A percentile compares a stretch with the other conserved stretches of the same genome.
phyloP scores from a whole-genome alignment of 2,888 invertebrate species.

The Microchrysa polita region DNA sequence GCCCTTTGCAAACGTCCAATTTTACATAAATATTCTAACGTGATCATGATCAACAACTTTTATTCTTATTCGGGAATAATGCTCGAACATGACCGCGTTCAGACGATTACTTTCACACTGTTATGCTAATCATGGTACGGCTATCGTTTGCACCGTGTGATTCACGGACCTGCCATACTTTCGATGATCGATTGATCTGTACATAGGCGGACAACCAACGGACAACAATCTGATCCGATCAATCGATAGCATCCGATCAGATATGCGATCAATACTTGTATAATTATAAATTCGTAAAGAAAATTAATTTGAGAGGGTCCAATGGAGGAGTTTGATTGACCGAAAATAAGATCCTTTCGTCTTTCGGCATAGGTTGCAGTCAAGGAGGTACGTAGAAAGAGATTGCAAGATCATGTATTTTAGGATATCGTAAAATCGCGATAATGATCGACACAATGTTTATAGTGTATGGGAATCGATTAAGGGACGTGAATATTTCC shows the following conservation, averaged over 20 bases:
- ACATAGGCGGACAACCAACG: neutral
- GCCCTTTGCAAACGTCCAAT: neutral
- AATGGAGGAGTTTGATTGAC: too few species aligned
- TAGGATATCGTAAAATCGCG: too few species aligned
- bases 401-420: too few species aligned
- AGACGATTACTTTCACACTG: constrained; percentile 16
- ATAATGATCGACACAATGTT: too few species aligned
- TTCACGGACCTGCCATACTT: constrained; percentile 4
- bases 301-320: constrained; percentile 16
- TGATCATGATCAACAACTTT: too few species aligned
- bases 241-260: constrained; percentile 4
- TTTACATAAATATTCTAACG: neutral
- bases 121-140: constrained; percentile 30
- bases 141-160: constrained; percentile 3
- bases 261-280: neutral
- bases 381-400: too few species aligned
- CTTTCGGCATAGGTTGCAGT: too few species aligned
- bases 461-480: too few species aligned
- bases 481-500: too few species aligned
- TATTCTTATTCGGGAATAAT: too few species aligned
- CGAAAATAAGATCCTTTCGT: too few species aligned
- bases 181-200: constrained; percentile 21
- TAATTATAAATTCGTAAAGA: constrained; percentile 17
- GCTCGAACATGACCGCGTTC: neutral
- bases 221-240: constrained; percentile 1